These are phyloP conservation scores for Poecilia latipinna DNA, from an alignment of 2,113 vertebrate species.

Conservation along the genomic window DNA sequence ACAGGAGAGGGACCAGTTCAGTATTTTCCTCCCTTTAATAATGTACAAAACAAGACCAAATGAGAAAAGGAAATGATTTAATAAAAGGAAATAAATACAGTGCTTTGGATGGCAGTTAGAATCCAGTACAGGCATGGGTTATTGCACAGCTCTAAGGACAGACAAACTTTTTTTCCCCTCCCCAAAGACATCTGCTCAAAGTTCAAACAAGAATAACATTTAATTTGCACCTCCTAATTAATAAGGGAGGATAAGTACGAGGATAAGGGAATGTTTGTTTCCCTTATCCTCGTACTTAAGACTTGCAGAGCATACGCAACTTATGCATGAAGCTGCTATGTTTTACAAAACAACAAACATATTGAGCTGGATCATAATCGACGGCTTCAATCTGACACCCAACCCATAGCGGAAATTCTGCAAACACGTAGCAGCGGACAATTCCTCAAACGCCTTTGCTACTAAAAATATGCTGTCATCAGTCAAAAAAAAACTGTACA, in stretches of 20 bases:
- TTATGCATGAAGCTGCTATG: conserved; percentile 1
- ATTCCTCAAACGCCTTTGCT: conserved; percentile 60
- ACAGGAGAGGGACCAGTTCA: conserved; percentile 8
- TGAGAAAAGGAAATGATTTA: conserved; percentile 67
- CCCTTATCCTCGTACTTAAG: conserved; percentile 9
- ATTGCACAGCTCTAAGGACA: conserved; percentile 74
- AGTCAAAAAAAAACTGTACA: conserved; percentile 53
- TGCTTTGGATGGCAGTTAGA: conserved; percentile 79
- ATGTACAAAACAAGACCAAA: conserved; percentile 10
- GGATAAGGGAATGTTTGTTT: conserved; percentile 5
- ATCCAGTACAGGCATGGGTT: conserved; percentile 79
- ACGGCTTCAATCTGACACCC: conserved; percentile 51
- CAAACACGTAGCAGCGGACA: conserved; percentile 36
- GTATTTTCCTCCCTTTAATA: not conserved
- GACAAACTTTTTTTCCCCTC: conserved; percentile 24
- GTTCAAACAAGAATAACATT: conserved; percentile 53
- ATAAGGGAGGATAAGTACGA: too few species aligned
- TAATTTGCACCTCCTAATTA: conserved; percentile 19
- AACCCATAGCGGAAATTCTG: conserved; percentile 30
- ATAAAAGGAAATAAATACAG: conserved; percentile 79
- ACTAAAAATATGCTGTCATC: conserved; percentile 32
- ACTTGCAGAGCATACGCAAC: conserved; percentile 11
- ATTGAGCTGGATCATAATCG: conserved; percentile 3
- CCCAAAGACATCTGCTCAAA: conserved; percentile 39
- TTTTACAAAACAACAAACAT: conserved; percentile 6